These are phyloP conservation scores for Saccostrea glomerata DNA, from an alignment of 1,140 invertebrate species.

Conservation along the genomic window DNA sequence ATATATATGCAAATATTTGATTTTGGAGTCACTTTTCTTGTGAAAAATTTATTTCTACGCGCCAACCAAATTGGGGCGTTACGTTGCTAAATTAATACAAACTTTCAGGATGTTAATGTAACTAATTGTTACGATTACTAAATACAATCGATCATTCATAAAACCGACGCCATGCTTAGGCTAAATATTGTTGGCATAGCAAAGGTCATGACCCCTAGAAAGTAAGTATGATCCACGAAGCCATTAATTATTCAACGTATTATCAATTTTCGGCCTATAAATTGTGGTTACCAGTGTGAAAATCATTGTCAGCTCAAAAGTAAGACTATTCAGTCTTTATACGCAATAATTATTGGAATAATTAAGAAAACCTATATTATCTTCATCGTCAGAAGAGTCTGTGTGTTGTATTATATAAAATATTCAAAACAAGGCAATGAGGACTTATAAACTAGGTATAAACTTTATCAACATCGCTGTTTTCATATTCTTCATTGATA, in stretches of 20 bases:
- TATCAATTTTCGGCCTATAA: slow-evolving; percentile 28
- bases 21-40: neutral
- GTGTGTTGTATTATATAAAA: neutral
- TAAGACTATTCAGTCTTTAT: neutral
- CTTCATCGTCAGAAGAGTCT: neutral
- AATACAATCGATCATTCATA: slow-evolving; percentile 33
- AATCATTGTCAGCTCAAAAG: slow-evolving; percentile 30
- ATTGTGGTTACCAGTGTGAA: slow-evolving; percentile 32
- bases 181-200: neutral
- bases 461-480: neutral
- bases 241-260: slow-evolving; percentile 29
- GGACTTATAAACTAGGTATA: neutral
- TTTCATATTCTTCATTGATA: neutral
- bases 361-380: neutral
- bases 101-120: neutral
- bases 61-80: neutral
- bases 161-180: neutral
- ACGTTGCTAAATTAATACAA: neutral
- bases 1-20: neutral
- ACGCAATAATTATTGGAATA: neutral
- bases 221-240: neutral
- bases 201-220: neutral
- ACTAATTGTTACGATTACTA: slow-evolving; percentile 12
- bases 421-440: neutral
- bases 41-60: neutral